Evolutionary conservation across 64 coral and sea anemone genomes (phyloP), one percentile per base, ranked within the genome.

Genomic region (Montipora sp.): DNA sequence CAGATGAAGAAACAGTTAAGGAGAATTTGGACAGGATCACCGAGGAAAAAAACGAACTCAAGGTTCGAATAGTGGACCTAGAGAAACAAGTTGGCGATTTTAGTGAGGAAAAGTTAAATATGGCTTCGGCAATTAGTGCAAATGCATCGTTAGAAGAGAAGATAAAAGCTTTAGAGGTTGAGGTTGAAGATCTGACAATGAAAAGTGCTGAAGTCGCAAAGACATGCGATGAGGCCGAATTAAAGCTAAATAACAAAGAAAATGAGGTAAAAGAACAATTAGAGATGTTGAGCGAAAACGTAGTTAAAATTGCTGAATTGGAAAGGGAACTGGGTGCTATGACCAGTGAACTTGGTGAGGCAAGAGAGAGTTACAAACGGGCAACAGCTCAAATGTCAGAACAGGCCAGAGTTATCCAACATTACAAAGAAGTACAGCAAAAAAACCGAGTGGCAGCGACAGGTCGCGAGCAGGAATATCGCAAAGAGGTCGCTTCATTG

Each of bases 371-470:
- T 79, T 72, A 89, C 24, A 84, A 97, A 2, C 75, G 83, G 46
- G 89, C 90, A 60, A 71, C 77, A n/a, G 83, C 59, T 65, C 65
- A 84, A 11, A 60, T 94, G 2, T 63, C 77, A 12, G 92, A 97
- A 79, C 92, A 97, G 66, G 91, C 78, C 45, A 85, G 18, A 47
- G 87, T 93, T 21, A 94, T 97, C 45, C 83, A 97, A 65, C 92
- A 94, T 19, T 77, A 94, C 10, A 88, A 94, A 27, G 76, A 74
- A 57, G 87, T 87, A 47, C 92, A 97, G 74, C 72, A 91, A 27
- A 84, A 84, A 5, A 81, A 75, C 75, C 88, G 90, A 20, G 79
- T 59, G 73, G 95, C 88, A 47, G 12, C 87, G 24, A 84, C 75
- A 46, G 92, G 90, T 27, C 83, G 87, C 16, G 90, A 96, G 81